These are phyloP conservation scores for Hippolais icterina DNA, from an alignment of 2,113 vertebrate species.

Conservation along the genomic window DNA sequence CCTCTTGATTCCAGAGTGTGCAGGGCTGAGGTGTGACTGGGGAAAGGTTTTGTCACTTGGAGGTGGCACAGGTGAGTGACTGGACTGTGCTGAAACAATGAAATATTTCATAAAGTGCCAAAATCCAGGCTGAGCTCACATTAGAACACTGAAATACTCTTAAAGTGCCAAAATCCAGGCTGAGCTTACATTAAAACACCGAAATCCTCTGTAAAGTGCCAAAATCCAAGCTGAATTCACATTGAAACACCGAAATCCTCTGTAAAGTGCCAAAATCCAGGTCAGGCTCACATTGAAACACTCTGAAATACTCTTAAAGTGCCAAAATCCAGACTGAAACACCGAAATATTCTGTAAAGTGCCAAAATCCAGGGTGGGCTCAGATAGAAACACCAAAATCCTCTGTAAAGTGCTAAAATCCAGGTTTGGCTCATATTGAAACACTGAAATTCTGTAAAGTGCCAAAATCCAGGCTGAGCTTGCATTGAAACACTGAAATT, in stretches of 20 bases:
- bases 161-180: neutral
- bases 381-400: too few species aligned
- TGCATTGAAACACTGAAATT: neutral
- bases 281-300: too few species aligned
- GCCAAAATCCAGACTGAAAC: too few species aligned
- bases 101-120: neutral
- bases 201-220: too few species aligned
- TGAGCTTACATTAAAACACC: neutral
- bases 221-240: too few species aligned
- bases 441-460: neutral
- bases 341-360: too few species aligned
- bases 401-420: too few species aligned
- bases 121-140: neutral
- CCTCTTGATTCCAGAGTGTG: accelerated
- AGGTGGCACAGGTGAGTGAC: accelerated
- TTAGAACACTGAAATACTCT: neutral
- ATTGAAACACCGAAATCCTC: too few species aligned
- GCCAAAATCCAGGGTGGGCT: too few species aligned
- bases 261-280: too few species aligned
- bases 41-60: neutral
- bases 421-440: too few species aligned
- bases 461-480: neutral
- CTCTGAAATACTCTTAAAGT: too few species aligned
- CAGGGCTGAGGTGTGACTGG: accelerated
- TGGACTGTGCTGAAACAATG: neutral